A percentile compares a stretch with the other conserved stretches of the same genome.
Conservation (phyloP, 2,888 invertebrate species). For the Megalurothrips usitatus region DNA sequence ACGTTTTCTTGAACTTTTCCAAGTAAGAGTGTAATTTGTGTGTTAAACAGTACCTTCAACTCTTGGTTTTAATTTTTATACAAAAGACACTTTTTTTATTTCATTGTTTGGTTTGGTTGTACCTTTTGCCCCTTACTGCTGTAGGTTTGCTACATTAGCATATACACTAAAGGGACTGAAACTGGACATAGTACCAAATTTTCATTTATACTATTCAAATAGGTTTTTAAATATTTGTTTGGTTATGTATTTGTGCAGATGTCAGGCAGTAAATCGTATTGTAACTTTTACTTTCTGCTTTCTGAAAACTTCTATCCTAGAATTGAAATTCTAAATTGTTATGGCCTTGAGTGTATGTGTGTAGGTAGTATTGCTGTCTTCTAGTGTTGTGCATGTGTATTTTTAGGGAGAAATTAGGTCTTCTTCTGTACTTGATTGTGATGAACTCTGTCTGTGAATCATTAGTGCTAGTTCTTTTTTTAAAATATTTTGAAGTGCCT, state of each 20-base stretch:
- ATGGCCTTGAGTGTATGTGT: too few relatives aligned
- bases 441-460: slow-evolving; percentile 27
- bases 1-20: not conserved
- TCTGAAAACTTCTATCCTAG: too few relatives aligned
- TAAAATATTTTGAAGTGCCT: slow-evolving; percentile 28
- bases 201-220: not conserved
- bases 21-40: too few relatives aligned
- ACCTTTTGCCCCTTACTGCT: not conserved
- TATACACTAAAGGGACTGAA: not conserved
- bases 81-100: not conserved
- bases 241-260: too few relatives aligned
- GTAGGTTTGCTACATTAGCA: not conserved
- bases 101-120: not conserved
- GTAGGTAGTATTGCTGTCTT: slow-evolving; percentile 19
- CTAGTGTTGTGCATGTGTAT: slow-evolving; percentile 30
- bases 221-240: not conserved
- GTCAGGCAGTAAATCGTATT: too few relatives aligned
- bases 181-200: not conserved
- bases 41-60: too few relatives aligned
- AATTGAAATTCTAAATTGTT: too few relatives aligned
- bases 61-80: not conserved
- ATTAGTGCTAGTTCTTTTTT: slow-evolving; percentile 15
- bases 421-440: slow-evolving; percentile 29
- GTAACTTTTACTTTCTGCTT: too few relatives aligned
- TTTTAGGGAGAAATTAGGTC: slow-evolving; percentile 2